phyloP scores from a whole-genome alignment of 2,888 invertebrate genomes.

The Ophion costatus region DNA sequence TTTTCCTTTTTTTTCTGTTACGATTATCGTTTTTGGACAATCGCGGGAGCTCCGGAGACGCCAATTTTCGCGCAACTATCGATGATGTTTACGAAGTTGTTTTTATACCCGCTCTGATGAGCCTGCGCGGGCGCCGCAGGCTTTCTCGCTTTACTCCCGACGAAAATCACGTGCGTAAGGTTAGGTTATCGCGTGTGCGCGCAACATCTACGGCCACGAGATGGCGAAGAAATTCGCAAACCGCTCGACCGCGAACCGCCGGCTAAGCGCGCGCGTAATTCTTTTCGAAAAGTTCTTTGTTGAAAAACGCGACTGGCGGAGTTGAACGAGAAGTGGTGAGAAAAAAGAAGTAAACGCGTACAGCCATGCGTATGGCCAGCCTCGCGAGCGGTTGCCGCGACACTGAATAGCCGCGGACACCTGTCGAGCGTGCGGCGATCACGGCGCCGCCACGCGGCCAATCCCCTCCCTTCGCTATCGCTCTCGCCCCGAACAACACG shows the following conservation, averaged over 20 bases:
- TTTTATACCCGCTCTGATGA: constrained; percentile 24
- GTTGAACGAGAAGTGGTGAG: constrained; percentile 26
- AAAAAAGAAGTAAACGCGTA: constrained; percentile 60
- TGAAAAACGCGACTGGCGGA: too few species aligned
- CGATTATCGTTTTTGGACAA: background rate
- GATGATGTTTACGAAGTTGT: constrained; percentile 14
- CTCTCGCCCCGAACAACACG: constrained; percentile 27
- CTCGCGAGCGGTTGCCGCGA: constrained; percentile 83
- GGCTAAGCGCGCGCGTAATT: too few species aligned
- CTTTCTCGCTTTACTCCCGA: constrained; percentile 20
- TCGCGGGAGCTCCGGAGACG: constrained; percentile 14
- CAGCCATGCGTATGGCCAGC: constrained; percentile 74
- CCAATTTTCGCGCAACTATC: constrained; percentile 41
- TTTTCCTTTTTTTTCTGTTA: background rate
- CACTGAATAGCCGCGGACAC: constrained; percentile 82
- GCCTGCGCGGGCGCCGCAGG: constrained; percentile 55
- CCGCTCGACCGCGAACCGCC: too few species aligned
- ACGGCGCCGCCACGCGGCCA: constrained; percentile 77
- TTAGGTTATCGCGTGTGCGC: constrained; percentile 41
- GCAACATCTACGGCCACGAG: constrained; percentile 2
- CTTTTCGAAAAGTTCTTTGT: too few species aligned
- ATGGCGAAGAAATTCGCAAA: too few species aligned
- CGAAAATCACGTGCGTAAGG: constrained; percentile 64
- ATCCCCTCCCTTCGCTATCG: constrained; percentile 64
- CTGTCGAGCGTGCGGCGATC: constrained; percentile 79